Evolutionary conservation across 2,888 invertebrate genomes (phyloP).

Genomic region (Gortyna flavago): DNA sequence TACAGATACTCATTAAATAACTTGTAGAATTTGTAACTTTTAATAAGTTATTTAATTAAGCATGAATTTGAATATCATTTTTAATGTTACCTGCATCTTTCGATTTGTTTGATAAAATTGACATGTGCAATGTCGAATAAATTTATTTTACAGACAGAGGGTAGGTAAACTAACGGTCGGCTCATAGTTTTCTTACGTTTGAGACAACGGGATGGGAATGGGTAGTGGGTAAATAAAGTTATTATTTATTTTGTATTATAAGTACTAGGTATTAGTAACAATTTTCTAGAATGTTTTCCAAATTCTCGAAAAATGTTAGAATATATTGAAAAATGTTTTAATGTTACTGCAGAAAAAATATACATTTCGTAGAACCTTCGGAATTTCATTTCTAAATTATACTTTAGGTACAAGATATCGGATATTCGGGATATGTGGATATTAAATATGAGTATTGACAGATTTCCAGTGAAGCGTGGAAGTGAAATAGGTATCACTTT

Average conservation of each 20-base stretch:
- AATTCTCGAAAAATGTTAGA: constrained; percentile 4
- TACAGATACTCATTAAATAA: constrained; percentile 75
- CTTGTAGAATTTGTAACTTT: constrained; percentile 26
- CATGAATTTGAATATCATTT: neutral
- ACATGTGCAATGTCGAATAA: neutral
- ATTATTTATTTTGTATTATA: constrained; percentile 41
- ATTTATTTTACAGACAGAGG: neutral
- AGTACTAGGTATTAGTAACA: constrained; percentile 23
- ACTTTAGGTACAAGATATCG: constrained; percentile 51
- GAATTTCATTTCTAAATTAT: constrained; percentile 63
- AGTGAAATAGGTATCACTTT: constrained; percentile 82
- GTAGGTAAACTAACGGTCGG: constrained; percentile 7
- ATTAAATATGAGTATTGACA: constrained; percentile 80
- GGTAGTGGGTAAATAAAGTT: constrained; percentile 69
- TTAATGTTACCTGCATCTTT: neutral
- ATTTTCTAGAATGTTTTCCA: constrained; percentile 1
- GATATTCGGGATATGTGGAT: constrained; percentile 68
- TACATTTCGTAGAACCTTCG: constrained; percentile 41
- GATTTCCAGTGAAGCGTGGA: constrained; percentile 78
- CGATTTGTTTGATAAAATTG: constrained; percentile 2
- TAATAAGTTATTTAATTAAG: constrained; percentile 28
- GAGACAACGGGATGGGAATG: constrained; percentile 46
- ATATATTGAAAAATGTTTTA: constrained; percentile 30
- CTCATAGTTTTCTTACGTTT: constrained; percentile 12
- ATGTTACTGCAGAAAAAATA: constrained; percentile 39